Evolutionary conservation across 2,797 vertebrate species (phyloP).

Genomic region (Syngnathus acus): DNA sequence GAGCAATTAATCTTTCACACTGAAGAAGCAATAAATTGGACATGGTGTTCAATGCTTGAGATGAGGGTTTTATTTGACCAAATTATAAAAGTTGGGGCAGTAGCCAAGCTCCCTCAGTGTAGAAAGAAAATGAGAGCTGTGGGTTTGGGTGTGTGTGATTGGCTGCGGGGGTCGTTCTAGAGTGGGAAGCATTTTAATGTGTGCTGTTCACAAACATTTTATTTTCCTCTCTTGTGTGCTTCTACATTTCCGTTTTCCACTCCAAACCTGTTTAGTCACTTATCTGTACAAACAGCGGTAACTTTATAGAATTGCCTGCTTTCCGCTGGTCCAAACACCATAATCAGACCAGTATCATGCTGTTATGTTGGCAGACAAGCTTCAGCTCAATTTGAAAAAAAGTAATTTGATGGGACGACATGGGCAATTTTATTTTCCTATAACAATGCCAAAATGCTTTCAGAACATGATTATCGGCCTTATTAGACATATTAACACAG

Average conservation of each 20-base stretch:
- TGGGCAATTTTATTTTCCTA: slow-evolving; percentile 13
- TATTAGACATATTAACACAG: slow-evolving; percentile 4
- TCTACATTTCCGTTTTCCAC: slow-evolving; percentile 1
- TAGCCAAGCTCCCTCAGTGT: slow-evolving; percentile 32
- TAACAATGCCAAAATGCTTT: slow-evolving; percentile 2
- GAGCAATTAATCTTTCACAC: slow-evolving; percentile 1
- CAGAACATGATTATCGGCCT: slow-evolving; percentile 3
- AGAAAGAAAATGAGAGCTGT: slow-evolving; percentile 22
- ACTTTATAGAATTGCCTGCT: slow-evolving; percentile 16
- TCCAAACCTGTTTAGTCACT: slow-evolving; percentile 19
- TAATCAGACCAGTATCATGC: slow-evolving; percentile 9
- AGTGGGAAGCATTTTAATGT: slow-evolving; percentile 12
- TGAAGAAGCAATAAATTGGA: slow-evolving; percentile 41
- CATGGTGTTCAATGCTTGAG: slow-evolving; percentile 37
- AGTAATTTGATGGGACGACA: background rate
- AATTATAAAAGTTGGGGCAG: slow-evolving; percentile 46
- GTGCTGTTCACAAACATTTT: slow-evolving; percentile 3
- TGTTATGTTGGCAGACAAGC: slow-evolving; percentile 6
- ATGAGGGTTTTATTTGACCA: slow-evolving; percentile 43
- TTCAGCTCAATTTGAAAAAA: slow-evolving; percentile 8
- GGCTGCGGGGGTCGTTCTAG: background rate
- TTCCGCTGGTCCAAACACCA: slow-evolving; percentile 1
- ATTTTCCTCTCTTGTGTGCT: slow-evolving; percentile 8
- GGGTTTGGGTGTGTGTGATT: slow-evolving; percentile 4
- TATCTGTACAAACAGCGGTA: slow-evolving; percentile 13